Percentiles rank a stretch among this genome's conserved stretches.
Conservation (phyloP, 2,797 vertebrate genomes). For the Chelonia mydas region DNA sequence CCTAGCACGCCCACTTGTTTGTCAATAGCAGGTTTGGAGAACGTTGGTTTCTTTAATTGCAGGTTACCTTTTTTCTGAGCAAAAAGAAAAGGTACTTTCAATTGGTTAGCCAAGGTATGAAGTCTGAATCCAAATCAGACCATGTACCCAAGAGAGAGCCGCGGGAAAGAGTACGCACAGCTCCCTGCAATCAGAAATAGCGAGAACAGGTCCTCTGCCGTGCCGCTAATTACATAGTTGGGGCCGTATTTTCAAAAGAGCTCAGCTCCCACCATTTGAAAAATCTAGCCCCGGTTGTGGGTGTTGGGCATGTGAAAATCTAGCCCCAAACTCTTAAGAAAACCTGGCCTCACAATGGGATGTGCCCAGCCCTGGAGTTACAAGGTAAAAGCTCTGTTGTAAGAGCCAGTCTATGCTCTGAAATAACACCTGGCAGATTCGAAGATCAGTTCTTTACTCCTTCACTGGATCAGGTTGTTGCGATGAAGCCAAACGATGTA, state of each 20-base stretch:
- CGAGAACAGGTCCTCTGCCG: not conserved
- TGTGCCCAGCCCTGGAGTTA: not conserved
- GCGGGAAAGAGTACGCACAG: not conserved
- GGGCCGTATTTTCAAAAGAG: not conserved
- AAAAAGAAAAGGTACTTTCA: not conserved
- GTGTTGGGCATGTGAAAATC: not conserved
- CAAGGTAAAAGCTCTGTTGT: not conserved
- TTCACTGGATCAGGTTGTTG: not conserved
- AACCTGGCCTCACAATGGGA: not conserved
- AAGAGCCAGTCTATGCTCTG: not conserved
- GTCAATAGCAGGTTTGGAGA: not conserved
- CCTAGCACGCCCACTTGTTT: too few relatives aligned
- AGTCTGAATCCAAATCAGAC: slow-evolving; percentile 1
- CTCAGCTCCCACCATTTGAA: not conserved
- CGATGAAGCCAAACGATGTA: not conserved
- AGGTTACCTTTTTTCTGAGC: too few relatives aligned
- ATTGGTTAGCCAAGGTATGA: not conserved
- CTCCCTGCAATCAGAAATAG: not conserved
- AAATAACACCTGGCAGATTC: not conserved
- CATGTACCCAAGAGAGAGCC: not conserved
- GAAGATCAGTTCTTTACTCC: not conserved
- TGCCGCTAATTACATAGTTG: not conserved
- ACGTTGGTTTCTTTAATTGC: not conserved
- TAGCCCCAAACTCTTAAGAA: not conserved
- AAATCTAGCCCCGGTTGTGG: slow-evolving; percentile 42